Percentiles rank a stretch among this genome's conserved stretches.
Conservation (phyloP, 2,113 vertebrate species). For the Heptranchias perlo region DNA sequence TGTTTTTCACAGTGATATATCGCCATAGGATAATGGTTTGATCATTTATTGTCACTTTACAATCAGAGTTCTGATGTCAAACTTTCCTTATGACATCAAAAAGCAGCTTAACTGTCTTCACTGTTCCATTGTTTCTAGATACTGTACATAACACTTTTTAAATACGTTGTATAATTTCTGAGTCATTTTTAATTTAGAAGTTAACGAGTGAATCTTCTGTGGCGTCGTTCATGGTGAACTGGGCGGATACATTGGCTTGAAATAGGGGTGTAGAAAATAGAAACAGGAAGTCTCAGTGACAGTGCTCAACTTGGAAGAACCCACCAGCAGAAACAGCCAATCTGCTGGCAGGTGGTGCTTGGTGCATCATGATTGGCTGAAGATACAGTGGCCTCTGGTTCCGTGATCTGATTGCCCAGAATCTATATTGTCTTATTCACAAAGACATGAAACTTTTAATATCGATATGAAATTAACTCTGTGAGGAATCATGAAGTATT, state of each 20-base stretch:
- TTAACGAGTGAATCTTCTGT: too few species aligned
- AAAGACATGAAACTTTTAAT: background rate
- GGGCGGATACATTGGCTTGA: too few species aligned
- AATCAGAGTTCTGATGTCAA: background rate
- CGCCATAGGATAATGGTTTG: background rate
- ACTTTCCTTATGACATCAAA: background rate
- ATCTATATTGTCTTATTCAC: background rate
- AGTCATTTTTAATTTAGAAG: too few species aligned
- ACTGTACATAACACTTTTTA: background rate
- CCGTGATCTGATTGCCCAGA: background rate
- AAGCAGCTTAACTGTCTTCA: background rate
- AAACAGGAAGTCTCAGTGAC: too few species aligned
- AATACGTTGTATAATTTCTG: background rate
- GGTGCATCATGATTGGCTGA: background rate
- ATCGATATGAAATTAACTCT: background rate
- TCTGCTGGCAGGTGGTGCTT: background rate
- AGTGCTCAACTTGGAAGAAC: too few species aligned
- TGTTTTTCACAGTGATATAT: background rate
- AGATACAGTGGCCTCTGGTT: background rate
- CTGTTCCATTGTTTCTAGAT: background rate
- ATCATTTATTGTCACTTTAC: background rate
- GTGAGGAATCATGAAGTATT: background rate
- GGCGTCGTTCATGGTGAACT: too few species aligned
- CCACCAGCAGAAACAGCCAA: too few species aligned
- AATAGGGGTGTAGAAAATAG: too few species aligned